Conservation (phyloP, 2,888 invertebrate species). For the Calliopum simillimum region DNA sequence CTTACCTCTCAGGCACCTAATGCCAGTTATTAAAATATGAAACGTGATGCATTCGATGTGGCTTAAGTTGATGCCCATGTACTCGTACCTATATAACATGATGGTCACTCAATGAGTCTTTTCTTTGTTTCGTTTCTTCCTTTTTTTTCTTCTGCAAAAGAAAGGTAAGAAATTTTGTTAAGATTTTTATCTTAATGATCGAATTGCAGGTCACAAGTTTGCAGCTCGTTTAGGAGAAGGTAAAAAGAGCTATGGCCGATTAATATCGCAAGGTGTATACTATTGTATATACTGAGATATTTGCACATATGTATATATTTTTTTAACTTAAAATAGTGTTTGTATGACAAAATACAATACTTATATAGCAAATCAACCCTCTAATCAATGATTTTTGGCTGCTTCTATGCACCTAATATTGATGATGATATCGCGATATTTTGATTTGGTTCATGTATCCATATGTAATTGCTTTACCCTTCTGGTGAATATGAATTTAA, state of each 20-base stretch:
- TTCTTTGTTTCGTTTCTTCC: background rate
- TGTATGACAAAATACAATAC: too few relatives aligned
- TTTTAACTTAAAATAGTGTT: too few relatives aligned
- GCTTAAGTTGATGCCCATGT: background rate
- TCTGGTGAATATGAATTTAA: background rate
- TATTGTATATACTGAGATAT: too few relatives aligned
- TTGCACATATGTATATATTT: too few relatives aligned
- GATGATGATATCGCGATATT: background rate
- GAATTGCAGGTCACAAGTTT: constrained; percentile 51
- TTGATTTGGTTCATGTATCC: background rate
- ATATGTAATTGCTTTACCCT: too few relatives aligned
- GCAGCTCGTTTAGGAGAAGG: constrained; percentile 49
- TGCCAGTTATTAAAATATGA: constrained; percentile 34
- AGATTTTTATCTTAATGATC: constrained; percentile 47
- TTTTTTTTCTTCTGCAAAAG: constrained; percentile 32
- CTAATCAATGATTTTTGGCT: too few relatives aligned
- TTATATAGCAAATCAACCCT: too few relatives aligned
- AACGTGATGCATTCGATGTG: constrained; percentile 23
- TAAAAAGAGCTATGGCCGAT: background rate
- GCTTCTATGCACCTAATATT: background rate
- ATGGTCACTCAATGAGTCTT: background rate
- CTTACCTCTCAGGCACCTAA: constrained; percentile 1
- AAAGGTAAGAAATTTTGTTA: constrained; percentile 42
- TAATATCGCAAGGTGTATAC: background rate
- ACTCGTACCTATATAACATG: background rate